Conservation (phyloP, 2,113 vertebrate genomes). For the Montifringilla adamsi region DNA sequence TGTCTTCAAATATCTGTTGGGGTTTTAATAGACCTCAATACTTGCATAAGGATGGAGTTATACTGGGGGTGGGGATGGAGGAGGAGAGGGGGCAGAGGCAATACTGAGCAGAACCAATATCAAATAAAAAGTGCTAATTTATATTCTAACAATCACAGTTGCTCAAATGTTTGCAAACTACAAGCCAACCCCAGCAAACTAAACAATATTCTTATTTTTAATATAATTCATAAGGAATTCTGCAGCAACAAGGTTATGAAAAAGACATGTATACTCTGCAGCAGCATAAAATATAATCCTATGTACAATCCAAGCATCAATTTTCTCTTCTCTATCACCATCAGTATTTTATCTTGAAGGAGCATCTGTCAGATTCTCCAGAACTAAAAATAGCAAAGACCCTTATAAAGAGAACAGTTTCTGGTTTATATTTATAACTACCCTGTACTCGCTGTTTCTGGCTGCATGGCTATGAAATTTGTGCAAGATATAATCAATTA, state of each 20-base stretch:
- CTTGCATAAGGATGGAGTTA: slow-evolving; percentile 36
- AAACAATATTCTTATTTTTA: slow-evolving; percentile 7
- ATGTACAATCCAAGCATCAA: slow-evolving; percentile 39
- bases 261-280: slow-evolving; percentile 31
- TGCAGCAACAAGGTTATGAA: slow-evolving; percentile 21
- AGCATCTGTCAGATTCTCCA: slow-evolving; percentile 62
- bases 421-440: slow-evolving; percentile 62
- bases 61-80: not conserved
- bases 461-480: slow-evolving; percentile 10
- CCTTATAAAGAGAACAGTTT: slow-evolving; percentile 51
- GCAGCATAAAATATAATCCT: slow-evolving; percentile 53
- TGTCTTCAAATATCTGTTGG: not conserved
- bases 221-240: slow-evolving; percentile 10
- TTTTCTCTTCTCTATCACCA: slow-evolving; percentile 40
- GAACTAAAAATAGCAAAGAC: slow-evolving; percentile 69
- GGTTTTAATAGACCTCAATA: not conserved
- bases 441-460: slow-evolving; percentile 11
- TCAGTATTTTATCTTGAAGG: slow-evolving; percentile 39
- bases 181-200: slow-evolving; percentile 2
- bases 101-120: slow-evolving; percentile 39
- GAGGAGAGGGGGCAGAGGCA: slow-evolving; percentile 37
- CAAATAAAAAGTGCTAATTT: slow-evolving; percentile 62
- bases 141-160: slow-evolving; percentile 43
- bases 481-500: slow-evolving; percentile 57
- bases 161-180: slow-evolving; percentile 44